Conservation (phyloP, 2,797 vertebrate genomes). For the Pangasius mekongensis region DNA sequence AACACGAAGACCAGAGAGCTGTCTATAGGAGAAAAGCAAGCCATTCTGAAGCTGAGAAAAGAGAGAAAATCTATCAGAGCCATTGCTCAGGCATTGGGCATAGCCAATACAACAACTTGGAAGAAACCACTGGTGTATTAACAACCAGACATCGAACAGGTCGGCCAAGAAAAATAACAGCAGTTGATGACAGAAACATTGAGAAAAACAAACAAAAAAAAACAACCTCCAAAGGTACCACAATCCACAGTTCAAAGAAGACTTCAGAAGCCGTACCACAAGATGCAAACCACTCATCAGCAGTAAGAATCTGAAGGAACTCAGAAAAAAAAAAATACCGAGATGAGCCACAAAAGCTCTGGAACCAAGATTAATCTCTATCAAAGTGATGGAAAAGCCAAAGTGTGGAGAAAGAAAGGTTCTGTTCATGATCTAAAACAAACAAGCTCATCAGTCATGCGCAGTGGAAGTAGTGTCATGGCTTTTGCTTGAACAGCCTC, state of each 20-base stretch:
- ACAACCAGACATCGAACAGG: not conserved
- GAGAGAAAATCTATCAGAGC: not conserved
- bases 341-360: not conserved
- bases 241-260: not conserved
- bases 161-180: not conserved
- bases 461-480: not conserved
- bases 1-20: not conserved
- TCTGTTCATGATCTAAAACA: not conserved
- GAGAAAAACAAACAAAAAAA: not conserved
- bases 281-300: not conserved
- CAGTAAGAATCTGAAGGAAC: not conserved
- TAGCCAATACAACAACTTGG: not conserved
- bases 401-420: not conserved
- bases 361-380: not conserved
- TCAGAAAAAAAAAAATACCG: not conserved
- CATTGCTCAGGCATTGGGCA: not conserved
- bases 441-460: not conserved
- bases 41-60: not conserved
- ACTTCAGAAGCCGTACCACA: not conserved
- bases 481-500: not conserved
- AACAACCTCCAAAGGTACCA: not conserved
- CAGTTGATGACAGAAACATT: not conserved
- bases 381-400: not conserved
- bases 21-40: not conserved
- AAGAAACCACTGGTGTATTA: not conserved